A percentile compares a stretch with the other conserved stretches of the same genome.
phyloP scores from a whole-genome alignment of 2,113 vertebrate species.

The Empidonax traillii region DNA sequence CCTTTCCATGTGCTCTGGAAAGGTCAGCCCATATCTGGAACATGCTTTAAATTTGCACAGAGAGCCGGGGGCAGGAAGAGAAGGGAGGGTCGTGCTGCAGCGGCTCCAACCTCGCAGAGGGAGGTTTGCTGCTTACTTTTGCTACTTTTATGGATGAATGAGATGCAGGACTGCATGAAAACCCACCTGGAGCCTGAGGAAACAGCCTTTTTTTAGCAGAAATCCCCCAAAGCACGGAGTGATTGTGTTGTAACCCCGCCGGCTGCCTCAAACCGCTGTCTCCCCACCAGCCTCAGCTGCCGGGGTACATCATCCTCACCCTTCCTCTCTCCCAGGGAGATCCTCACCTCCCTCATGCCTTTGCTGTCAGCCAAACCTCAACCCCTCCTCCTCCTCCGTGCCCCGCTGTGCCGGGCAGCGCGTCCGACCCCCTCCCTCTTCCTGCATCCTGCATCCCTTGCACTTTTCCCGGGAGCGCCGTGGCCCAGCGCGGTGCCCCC shows the following conservation, averaged over 20 bases:
- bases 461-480: background rate
- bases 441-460: background rate
- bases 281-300: background rate
- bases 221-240: background rate
- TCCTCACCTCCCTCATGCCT: background rate
- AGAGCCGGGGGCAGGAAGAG: conserved; percentile 9
- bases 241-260: fast-evolving
- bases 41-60: conserved; percentile 2
- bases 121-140: background rate
- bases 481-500: background rate
- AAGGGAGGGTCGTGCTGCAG: background rate
- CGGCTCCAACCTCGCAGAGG: background rate
- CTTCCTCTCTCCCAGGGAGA: background rate
- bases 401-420: background rate
- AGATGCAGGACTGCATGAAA: background rate
- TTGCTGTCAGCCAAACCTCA: background rate
- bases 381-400: background rate
- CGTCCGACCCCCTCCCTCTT: background rate
- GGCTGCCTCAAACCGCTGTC: fast-evolving
- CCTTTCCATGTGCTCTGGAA: conserved; percentile 4
- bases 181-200: background rate
- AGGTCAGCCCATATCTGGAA: conserved; percentile 45
- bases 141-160: background rate
- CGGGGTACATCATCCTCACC: background rate
- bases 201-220: background rate